Conservation (phyloP, 2,797 vertebrate species). For the Pogoniulus pusillus region DNA sequence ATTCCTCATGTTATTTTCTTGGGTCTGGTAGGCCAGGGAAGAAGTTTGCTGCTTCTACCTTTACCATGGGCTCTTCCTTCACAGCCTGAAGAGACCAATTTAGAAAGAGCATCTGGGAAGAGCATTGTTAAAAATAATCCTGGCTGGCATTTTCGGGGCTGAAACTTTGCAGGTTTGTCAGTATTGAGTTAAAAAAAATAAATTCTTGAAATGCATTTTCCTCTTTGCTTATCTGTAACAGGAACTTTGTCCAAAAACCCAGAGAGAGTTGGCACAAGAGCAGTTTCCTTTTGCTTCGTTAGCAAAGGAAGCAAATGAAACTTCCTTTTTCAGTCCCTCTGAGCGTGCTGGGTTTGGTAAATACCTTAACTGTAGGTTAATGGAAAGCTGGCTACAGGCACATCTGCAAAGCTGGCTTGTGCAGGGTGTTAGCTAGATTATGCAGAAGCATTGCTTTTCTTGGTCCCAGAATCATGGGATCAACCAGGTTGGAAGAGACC, state of each 20-base stretch:
- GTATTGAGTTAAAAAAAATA: not conserved
- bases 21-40: not conserved
- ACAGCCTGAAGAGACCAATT: not conserved
- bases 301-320: not conserved
- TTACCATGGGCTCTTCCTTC: not conserved
- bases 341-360: not conserved
- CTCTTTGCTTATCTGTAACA: not conserved
- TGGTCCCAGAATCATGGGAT: too few species aligned
- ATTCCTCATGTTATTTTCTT: not conserved
- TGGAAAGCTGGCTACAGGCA: not conserved
- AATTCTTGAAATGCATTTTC: not conserved
- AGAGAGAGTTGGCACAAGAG: not conserved
- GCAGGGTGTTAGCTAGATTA: not conserved
- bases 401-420: not conserved
- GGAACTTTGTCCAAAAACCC: not conserved
- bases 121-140: conserved; percentile 15
- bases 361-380: not conserved
- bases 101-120: not conserved
- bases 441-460: not conserved
- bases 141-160: not conserved
- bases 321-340: not conserved
- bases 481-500: too few species aligned
- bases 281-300: not conserved
- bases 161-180: not conserved
- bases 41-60: not conserved